phyloP scores from a whole-genome alignment of 2,797 vertebrate genomes.

The Leptodactylus fallax region DNA sequence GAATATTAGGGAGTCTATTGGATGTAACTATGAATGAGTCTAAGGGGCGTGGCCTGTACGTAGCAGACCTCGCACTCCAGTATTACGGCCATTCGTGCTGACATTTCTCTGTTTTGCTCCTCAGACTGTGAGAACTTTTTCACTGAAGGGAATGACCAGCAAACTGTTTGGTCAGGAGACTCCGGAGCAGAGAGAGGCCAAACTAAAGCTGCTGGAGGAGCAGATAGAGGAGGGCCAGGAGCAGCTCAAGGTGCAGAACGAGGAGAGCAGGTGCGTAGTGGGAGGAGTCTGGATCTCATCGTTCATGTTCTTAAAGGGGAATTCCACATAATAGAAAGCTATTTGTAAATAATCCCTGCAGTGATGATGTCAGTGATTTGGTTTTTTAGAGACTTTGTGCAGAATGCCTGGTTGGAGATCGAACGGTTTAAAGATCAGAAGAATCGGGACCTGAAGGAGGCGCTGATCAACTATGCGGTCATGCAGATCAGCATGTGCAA shows the following conservation, averaged over 20 bases:
- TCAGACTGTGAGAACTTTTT: slow-evolving; percentile 92
- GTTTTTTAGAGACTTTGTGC: slow-evolving; percentile 87
- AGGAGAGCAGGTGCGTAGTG: slow-evolving; percentile 83
- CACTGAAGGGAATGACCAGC: slow-evolving; percentile 95
- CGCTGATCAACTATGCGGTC: slow-evolving; percentile 90
- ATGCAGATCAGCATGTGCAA: slow-evolving; percentile 99
- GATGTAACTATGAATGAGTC: too few species aligned
- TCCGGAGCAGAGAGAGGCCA: slow-evolving; percentile 91
- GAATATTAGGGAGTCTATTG: too few species aligned
- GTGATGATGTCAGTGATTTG: not conserved
- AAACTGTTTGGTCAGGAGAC: slow-evolving; percentile 97
- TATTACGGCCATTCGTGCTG: not conserved
- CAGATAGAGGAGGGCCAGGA: slow-evolving; percentile 91
- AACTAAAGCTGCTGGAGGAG: slow-evolving; percentile 89
- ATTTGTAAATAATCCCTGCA: too few species aligned
- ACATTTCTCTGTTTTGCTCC: slow-evolving; percentile 29
- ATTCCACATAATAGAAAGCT: not conserved
- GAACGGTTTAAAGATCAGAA: slow-evolving; percentile 93
- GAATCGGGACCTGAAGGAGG: slow-evolving; percentile 90
- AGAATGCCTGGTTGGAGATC: slow-evolving; percentile 89
- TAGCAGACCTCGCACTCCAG: not conserved
- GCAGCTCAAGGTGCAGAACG: slow-evolving; percentile 84
- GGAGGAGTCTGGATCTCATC: too few species aligned
- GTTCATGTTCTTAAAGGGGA: not conserved
- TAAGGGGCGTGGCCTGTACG: too few species aligned